A percentile compares a stretch with the other conserved stretches of the same genome.
Conservation (phyloP, 1,140 invertebrate species). For the Cotesia chilonis region DNA sequence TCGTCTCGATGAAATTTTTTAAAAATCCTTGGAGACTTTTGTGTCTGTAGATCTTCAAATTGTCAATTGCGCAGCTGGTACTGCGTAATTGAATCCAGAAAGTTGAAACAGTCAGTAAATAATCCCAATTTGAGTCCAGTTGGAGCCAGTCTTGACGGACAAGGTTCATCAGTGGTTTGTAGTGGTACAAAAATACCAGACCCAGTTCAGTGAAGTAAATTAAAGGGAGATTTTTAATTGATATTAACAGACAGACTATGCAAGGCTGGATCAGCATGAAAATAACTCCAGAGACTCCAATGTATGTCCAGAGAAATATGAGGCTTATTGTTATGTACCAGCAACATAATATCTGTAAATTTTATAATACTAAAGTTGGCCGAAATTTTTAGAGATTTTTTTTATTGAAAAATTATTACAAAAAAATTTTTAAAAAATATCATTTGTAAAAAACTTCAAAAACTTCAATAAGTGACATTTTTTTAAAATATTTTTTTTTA, state of each 20-base stretch:
- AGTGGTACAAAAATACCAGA: too few relatives aligned
- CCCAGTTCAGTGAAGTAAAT: conserved; percentile 57
- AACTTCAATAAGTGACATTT: too few relatives aligned
- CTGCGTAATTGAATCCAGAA: conserved; percentile 69
- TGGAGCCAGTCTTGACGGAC: conserved; percentile 47
- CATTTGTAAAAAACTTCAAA: background rate
- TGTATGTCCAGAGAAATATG: conserved; percentile 49
- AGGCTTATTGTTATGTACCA: conserved; percentile 54
- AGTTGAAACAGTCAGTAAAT: conserved; percentile 59
- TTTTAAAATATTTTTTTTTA: too few relatives aligned
- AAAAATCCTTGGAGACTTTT: conserved; percentile 48
- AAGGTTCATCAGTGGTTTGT: background rate
- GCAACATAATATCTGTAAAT: conserved; percentile 47
- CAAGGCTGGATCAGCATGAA: conserved; percentile 56
- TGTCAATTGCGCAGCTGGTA: conserved; percentile 68
- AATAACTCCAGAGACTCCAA: conserved; percentile 52
- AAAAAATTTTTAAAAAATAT: background rate
- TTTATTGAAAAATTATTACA: too few relatives aligned
- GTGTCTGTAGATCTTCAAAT: conserved; percentile 48
- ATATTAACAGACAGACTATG: conserved; percentile 55
- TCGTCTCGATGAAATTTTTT: conserved; percentile 61
- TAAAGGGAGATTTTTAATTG: conserved; percentile 48
- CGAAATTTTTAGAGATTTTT: too few relatives aligned
- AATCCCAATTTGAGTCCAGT: conserved; percentile 54
- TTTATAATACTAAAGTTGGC: too few relatives aligned